Evolutionary conservation across 2,888 invertebrate species (phyloP), one percentile per base, ranked within the genome.

Genomic region (Chaitophorus viminalis): DNA sequence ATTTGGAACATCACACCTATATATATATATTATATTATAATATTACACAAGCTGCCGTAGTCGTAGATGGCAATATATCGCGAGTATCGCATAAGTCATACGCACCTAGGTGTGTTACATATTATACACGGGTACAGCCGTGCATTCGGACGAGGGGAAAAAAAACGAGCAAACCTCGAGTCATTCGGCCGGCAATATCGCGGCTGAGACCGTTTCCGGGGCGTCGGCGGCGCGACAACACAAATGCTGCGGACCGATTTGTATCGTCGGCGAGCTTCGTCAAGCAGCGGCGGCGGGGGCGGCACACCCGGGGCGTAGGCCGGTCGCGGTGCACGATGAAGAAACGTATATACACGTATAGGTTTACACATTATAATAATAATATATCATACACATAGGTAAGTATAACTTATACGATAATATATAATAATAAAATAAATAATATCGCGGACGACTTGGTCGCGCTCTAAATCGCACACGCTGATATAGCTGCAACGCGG

Each of bases 391-490:
- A n/a, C n/a, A n/a, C n/a, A n/a, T n/a, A n/a, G n/a, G n/a, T n/a
- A n/a, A n/a, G n/a, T n/a, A n/a, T n/a, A n/a, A 54, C 54, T 3
- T 18, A 54, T 1, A 11, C 17, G 9, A 70, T 70, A 70, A 29
- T 70, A 68, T n/a, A 29, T 70, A 70, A 70, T 70, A 70, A 68
- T 68, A 68, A 68, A 68, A 68, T 68, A 29, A 31, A 70, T n/a
- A n/a, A n/a, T 31, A 29, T 70, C 31, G 70, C 14, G 29, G 70
- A 70, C 31, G 70, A 70, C 29, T 17, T 31, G 70, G 31, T 70
- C 70, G 70, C 70, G 70, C 70, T 70, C 70, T 70, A 29, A 70
- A 70, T 70, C 70, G 70, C 70, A 70, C 70, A 31, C 31, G n/a
- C n/a, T n/a, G n/a, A n/a, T n/a, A 2, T 4, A 29, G 70, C 31